Evolutionary conservation across 2,797 vertebrate species (phyloP), one percentile per base, ranked within the genome.

Genomic region (Trichosurus vulpecula): DNA sequence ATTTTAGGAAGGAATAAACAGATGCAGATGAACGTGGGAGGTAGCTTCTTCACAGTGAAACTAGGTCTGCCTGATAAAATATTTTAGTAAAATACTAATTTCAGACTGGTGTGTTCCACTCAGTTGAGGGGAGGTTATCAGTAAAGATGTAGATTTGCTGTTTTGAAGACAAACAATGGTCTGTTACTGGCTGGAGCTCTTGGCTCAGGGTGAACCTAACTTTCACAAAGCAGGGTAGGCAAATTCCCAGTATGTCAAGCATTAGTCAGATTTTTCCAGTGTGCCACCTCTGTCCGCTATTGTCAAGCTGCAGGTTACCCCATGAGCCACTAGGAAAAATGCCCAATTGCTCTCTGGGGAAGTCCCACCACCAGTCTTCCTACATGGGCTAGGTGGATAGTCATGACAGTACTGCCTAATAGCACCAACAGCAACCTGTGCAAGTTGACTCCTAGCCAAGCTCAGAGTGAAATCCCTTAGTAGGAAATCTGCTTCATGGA

Each of bases 21-120:
- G 51, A 97, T 97, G 90, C 93, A 96, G 94, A 97, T 96, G 97
- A 91, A 92, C 87, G 94, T 97, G 90, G 96, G 97, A 91, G 87
- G 95, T 97, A 97, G 96, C 92, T 95, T 97, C 91, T 96, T 98
- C 95, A 96, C 58, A 97, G 89, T 56, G 95, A 97, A 97, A 96
- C 94, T 96, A 92, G 96, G 96, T 97, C 96, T 97, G 94, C 74
- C 91, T 93, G 90, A 97, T 96, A 95, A 97, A 92, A 96, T 53
- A 94, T 95, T 97, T 97, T 56, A 93, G 92, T n/a, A 94, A 94
- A 92, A 95, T 96, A 93, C 90, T 97, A 95, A 97, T 96, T 97
- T 97, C 96, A 94, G 95, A 95, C 57, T 52, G 12, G 93, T 52
- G 3, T 96, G 58, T 93, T 95, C 90, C 93, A 94, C 92, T 94